Evolutionary conservation across 2,797 vertebrate species (phyloP).

Genomic region (Lutjanus argentimaculatus): DNA sequence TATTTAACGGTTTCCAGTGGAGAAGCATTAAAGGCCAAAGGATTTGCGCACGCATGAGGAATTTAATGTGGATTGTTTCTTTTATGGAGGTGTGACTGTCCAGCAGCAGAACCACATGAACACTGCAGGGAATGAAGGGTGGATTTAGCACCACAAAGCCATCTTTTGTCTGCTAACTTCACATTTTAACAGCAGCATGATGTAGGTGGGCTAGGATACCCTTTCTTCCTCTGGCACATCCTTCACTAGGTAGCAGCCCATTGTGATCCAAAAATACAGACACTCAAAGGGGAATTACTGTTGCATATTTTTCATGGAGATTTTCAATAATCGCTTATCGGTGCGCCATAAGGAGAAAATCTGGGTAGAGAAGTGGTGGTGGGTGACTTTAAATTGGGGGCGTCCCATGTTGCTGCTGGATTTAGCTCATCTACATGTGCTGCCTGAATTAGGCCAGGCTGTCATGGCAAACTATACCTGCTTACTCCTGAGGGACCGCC

Average conservation of each 20-base stretch:
- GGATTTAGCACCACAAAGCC: constrained; percentile 58
- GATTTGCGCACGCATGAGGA: constrained; percentile 16
- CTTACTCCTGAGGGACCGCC: constrained; percentile 59
- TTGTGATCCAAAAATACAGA: constrained; percentile 78
- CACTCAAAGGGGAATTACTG: constrained; percentile 72
- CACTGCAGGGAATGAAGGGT: constrained; percentile 36
- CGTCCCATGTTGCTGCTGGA: constrained; percentile 65
- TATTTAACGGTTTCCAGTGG: constrained; percentile 29
- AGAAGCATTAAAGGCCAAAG: constrained; percentile 34
- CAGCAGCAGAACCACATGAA: constrained; percentile 38
- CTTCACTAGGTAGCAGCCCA: constrained; percentile 61
- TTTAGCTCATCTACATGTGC: constrained; percentile 71
- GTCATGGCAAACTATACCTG: constrained; percentile 64
- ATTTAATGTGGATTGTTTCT: constrained; percentile 43
- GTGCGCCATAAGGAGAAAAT: constrained; percentile 67
- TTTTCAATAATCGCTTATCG: constrained; percentile 81
- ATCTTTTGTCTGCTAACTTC: constrained; percentile 67
- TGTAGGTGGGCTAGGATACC: constrained; percentile 58
- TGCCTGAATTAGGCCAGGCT: constrained; percentile 77
- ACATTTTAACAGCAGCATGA: constrained; percentile 61
- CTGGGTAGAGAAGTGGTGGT: constrained; percentile 55
- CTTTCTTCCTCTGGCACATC: constrained; percentile 65
- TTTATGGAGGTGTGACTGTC: constrained; percentile 43
- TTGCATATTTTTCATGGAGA: constrained; percentile 79
- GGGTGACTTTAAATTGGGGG: constrained; percentile 72